Base-by-base conservation (phyloP, 2,113 vertebrate genomes). In the Pycnonotus jocosus region DNA sequence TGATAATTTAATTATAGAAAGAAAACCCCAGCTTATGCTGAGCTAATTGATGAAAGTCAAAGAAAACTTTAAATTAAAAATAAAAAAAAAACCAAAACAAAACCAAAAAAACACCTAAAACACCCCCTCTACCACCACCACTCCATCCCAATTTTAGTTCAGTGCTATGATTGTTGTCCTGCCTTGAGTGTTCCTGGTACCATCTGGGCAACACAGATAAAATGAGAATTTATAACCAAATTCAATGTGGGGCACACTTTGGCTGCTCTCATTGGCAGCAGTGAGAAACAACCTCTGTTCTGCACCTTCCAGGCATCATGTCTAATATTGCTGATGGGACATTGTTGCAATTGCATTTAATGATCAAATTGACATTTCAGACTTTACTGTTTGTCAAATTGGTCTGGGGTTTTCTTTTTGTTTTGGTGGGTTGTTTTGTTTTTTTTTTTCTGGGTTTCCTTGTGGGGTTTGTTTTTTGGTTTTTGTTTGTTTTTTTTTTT, bases 51-150 rank as follows among this genome's bases (percentile, higher is more conserved):
- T 48, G 51, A 51, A 85, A 45, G 16, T 38, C 8, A 42, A 61
- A 86, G 51, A 68, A 37, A 87, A 40, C 31, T 68, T 72, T 11
- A 54, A 68, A 83, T 11, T 44, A 73, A 30, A 42, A 6, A n/a
- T n/a, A n/a, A 38, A 38, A 38, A 38, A 38, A 38, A 38, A 38
- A 38, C 9, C 38, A 38, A 2, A 0, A n/a, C n/a, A n/a, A n/a
- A n/a, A n/a, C n/a, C n/a, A n/a, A n/a, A n/a, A n/a, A n/a, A n/a
- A n/a, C n/a, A n/a, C n/a, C 21, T 48, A 3, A 37, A 62, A 57
- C 14, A 12, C 2, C 1, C 9, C 6, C 4, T 6, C 33, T 18
- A 33, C 7, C 11, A 14, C 2, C 12, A 15, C 11, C 18, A 5
- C 17, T 16, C 16, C 30, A 12, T 10, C 27, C 17, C 13, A 20